These are phyloP conservation scores for Desoria tigrina DNA, from an alignment of 2,888 invertebrate genomes.

Conservation along the genomic window DNA sequence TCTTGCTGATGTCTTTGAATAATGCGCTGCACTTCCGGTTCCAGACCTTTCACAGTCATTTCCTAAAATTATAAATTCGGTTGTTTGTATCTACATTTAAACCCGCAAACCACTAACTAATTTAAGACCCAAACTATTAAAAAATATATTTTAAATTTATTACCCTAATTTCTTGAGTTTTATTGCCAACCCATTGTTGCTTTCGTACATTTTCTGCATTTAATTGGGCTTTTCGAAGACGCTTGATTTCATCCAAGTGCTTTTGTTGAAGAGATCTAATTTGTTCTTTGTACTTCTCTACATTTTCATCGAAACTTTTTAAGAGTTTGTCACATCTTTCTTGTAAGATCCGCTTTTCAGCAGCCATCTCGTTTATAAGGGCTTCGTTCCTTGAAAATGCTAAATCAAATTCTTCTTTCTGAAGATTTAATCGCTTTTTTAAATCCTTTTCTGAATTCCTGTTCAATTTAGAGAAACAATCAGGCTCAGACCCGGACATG, in stretches of 20 bases:
- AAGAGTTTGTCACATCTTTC: slow-evolving; percentile 73
- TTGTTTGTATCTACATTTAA: not conserved
- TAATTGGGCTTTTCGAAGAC: slow-evolving; percentile 72
- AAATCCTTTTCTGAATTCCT: slow-evolving; percentile 57
- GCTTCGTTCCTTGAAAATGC: slow-evolving; percentile 76
- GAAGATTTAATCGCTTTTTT: slow-evolving; percentile 61
- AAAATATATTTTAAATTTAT: too few species aligned
- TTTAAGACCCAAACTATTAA: not conserved
- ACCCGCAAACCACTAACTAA: not conserved
- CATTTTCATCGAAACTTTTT: slow-evolving; percentile 66
- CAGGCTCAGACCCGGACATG: not conserved
- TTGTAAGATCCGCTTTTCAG: slow-evolving; percentile 75
- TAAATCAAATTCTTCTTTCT: slow-evolving; percentile 72
- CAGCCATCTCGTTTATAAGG: slow-evolving; percentile 61
- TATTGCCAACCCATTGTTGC: slow-evolving; percentile 79
- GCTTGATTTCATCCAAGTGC: slow-evolving; percentile 72
- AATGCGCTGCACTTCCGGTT: slow-evolving; percentile 79
- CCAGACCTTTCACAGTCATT: slow-evolving; percentile 75
- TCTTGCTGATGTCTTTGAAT: slow-evolving; percentile 70
- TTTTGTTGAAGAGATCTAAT: slow-evolving; percentile 72
- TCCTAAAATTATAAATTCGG: slow-evolving; percentile 31
- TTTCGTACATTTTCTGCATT: slow-evolving; percentile 74
- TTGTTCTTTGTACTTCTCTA: slow-evolving; percentile 67
- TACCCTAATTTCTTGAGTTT: slow-evolving; percentile 83
- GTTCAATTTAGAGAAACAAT: not conserved